phyloP scores from a whole-genome alignment of 2,113 vertebrate genomes.

The Lipotes vexillifer region DNA sequence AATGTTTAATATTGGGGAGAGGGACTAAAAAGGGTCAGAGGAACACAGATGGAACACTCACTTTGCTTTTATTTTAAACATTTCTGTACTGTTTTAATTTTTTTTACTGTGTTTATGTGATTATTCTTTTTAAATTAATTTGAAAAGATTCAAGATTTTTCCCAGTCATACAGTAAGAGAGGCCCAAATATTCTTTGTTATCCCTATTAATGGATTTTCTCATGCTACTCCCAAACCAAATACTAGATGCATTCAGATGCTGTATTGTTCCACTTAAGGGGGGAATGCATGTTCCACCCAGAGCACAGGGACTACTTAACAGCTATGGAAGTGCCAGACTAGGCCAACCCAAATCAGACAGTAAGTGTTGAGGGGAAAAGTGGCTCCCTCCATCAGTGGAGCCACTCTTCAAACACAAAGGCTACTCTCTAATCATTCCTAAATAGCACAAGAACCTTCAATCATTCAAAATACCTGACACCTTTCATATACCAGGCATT shows the following conservation, averaged over 20 bases:
- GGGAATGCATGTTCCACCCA: not conserved
- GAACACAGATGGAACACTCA: not conserved
- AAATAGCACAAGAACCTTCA: not conserved
- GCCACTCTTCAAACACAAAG: not conserved
- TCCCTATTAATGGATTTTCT: not conserved
- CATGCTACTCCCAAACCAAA: not conserved
- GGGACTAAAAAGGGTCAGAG: not conserved
- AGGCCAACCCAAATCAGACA: not conserved
- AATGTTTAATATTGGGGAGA: not conserved
- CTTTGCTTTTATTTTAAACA: not conserved
- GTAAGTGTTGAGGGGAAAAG: not conserved
- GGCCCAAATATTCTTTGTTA: not conserved
- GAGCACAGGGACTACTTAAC: not conserved
- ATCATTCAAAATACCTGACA: not conserved
- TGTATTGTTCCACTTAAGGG: not conserved
- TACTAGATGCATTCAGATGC: not conserved
- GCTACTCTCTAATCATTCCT: not conserved
- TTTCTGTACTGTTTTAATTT: not conserved
- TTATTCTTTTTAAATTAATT: conserved; percentile 16
- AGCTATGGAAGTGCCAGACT: not conserved
- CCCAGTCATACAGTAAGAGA: not conserved
- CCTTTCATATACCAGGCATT: not conserved
- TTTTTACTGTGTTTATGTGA: not conserved
- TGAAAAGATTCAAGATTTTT: conserved; percentile 24
- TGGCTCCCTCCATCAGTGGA: not conserved